These are phyloP conservation scores for Mus spretus DNA, from an alignment of 2,797 vertebrate genomes.

Conservation along the genomic window DNA sequence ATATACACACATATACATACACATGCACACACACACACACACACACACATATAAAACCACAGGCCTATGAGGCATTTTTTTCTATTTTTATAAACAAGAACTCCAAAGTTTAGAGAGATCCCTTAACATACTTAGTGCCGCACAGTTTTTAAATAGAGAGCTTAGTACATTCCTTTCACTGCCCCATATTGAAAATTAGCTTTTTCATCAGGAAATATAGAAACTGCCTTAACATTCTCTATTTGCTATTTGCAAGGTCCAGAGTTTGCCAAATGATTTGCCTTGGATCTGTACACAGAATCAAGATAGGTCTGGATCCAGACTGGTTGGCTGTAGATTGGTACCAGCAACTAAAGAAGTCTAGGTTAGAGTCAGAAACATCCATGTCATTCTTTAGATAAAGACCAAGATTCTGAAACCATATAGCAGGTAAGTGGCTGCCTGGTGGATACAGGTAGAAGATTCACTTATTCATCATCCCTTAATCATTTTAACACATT, in stretches of 20 bases:
- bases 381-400: background rate
- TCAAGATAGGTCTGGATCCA: background rate
- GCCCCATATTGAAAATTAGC: background rate
- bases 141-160: background rate
- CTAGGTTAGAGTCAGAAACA: background rate
- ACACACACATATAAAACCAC: too few relatives aligned
- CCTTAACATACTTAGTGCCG: background rate
- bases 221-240: background rate
- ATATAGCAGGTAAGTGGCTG: background rate
- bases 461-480: background rate
- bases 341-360: background rate
- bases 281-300: background rate
- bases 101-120: background rate
- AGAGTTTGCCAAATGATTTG: background rate
- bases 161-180: background rate
- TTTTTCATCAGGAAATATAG: constrained; percentile 1
- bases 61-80: background rate
- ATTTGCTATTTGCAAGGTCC: background rate
- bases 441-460: background rate
- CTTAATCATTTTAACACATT: background rate
- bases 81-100: constrained; percentile 45
- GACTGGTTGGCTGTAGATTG: background rate
- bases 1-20: too few relatives aligned
- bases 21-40: too few relatives aligned
- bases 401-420: constrained; percentile 13